Evolutionary conservation across 2,113 vertebrate species (phyloP), one percentile per base, ranked within the genome.

Genomic region (Gobiocypris rarus): DNA sequence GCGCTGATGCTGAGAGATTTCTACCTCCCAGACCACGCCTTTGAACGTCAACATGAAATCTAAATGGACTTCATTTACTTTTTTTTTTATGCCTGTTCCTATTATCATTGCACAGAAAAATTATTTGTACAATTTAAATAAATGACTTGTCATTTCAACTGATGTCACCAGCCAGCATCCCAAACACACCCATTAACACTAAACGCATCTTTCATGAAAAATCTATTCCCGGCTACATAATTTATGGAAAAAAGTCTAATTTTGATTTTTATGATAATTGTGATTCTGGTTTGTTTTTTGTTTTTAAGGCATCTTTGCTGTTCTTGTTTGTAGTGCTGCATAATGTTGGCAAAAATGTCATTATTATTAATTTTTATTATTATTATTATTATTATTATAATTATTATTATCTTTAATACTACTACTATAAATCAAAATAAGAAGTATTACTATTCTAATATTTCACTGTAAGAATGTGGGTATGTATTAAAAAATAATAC

Each of bases 21-120:
- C 9, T 75, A 7, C 73, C 73, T 54, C 48, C 73, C 17, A 41
- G 48, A 48, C 48, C 73, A 75, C 73, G 73, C 15, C 73, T 54
- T 75, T 54, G 14, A 52, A 54, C 19, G 26, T 34, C 73, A 54
- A 75, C 73, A 54, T 54, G 26, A 75, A 50, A 75, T 75, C 50
- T 52, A 9, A 50, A 17, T 14, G 2, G 45, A 48, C 43, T 52
- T 7, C 45, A 48, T 50, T 50, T 48, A 17, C n/a, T 31, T 43
- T 24, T 65, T 38, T 59, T 24, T 14, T 73, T 45, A 73, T 14
- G 22, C 6, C 19, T 73, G n/a, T 48, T 73, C n/a, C 38, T 3
- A 5, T 14, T 43, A 4, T 38, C 15, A 7, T 73, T 73, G 41
- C 48, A 45, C 70, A 73, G 38, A 41, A 52, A 54, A 19, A 15